A percentile compares a stretch with the other conserved stretches of the same genome.
Evolutionary conservation across 2,113 vertebrate genomes (phyloP).

Genomic region (Trachemys scripta): DNA sequence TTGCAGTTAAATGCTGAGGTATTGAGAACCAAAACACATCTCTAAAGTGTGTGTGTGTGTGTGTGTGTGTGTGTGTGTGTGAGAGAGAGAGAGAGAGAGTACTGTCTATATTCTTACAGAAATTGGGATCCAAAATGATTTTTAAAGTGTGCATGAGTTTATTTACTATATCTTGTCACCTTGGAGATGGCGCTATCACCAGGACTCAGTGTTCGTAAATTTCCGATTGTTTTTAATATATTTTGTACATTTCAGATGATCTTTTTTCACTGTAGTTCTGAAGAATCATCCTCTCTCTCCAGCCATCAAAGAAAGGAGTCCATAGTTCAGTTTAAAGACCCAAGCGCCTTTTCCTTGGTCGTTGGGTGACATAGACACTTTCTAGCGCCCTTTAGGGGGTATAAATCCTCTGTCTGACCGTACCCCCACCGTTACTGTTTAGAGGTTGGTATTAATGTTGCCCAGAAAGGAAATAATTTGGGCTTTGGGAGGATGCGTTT

Average conservation of each 20-base stretch:
- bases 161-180: not conserved
- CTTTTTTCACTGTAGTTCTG: not conserved
- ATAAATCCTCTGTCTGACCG: slow-evolving; percentile 33
- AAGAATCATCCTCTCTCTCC: not conserved
- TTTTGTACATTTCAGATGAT: not conserved
- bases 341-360: not conserved
- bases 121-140: not conserved
- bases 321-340: not conserved
- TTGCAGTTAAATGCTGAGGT: slow-evolving; percentile 17
- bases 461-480: slow-evolving; percentile 79
- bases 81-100: not conserved
- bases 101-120: not conserved
- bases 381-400: not conserved
- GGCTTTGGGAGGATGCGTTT: slow-evolving; percentile 80
- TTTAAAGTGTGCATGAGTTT: not conserved
- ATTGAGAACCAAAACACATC: not conserved
- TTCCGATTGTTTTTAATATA: accelerated
- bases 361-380: not conserved
- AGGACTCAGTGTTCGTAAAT: not conserved
- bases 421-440: slow-evolving; percentile 43
- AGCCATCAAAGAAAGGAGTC: not conserved
- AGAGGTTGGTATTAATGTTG: slow-evolving; percentile 67
- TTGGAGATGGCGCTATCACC: not conserved
- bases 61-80: not conserved
- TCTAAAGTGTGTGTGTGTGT: not conserved